Evolutionary conservation across 2,797 vertebrate genomes (phyloP).

Genomic region (Sebastes alutus): DNA sequence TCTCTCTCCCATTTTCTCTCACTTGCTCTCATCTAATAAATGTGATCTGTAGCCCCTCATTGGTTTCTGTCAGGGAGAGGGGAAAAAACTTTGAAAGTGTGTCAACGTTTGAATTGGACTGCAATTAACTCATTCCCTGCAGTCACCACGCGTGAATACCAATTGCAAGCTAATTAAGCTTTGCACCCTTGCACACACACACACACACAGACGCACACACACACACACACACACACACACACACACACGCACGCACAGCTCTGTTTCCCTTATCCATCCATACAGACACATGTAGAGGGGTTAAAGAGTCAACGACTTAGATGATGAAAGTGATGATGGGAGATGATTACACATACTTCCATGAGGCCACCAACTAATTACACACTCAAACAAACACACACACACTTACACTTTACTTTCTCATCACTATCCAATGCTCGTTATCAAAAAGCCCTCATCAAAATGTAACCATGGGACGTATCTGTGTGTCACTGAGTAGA

Average conservation of each 20-base stretch:
- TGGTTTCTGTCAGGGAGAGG: constrained; percentile 74
- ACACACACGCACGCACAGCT: constrained; percentile 46
- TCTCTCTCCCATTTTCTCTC: constrained; percentile 41
- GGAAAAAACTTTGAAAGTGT: constrained; percentile 82
- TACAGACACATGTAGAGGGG: constrained; percentile 79
- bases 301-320: constrained; percentile 79
- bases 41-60: constrained; percentile 78
- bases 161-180: constrained; percentile 85
- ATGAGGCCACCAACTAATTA: constrained; percentile 77
- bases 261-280: constrained; percentile 74
- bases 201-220: constrained; percentile 23
- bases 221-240: constrained; percentile 16
- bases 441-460: constrained; percentile 47
- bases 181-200: constrained; percentile 55
- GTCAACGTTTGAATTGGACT: constrained; percentile 84
- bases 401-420: constrained; percentile 22
- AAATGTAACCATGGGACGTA: constrained; percentile 23
- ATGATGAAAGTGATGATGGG: constrained; percentile 85
- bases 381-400: constrained; percentile 67
- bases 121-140: constrained; percentile 87
- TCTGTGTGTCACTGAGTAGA: constrained; percentile 18
- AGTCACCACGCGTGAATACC: constrained; percentile 83
- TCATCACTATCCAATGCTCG: constrained; percentile 31
- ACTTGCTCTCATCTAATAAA: constrained; percentile 78
- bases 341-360: constrained; percentile 79